Evolutionary conservation across 2,797 vertebrate genomes (phyloP).

Genomic region (Mus caroli): DNA sequence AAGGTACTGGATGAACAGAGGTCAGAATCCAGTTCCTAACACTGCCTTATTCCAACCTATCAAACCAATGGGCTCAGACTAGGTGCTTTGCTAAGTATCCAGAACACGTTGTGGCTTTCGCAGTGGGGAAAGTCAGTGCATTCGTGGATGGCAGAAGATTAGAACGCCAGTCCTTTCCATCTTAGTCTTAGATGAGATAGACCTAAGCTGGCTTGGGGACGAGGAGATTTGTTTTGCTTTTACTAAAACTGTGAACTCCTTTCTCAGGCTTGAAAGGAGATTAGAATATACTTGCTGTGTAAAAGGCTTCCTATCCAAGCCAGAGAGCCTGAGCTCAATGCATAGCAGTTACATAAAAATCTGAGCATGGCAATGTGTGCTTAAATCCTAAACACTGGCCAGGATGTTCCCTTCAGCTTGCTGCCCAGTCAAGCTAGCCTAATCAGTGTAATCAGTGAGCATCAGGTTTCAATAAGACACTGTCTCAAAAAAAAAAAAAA

Average conservation of each 20-base stretch:
- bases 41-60: neutral
- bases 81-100: neutral
- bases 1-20: no score
- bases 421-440: no score
- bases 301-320: neutral
- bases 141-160: neutral
- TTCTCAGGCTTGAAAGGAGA: neutral
- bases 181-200: neutral
- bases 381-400: neutral
- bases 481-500: neutral
- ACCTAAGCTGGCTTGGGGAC: neutral
- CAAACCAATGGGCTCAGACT: neutral
- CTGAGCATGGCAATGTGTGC: neutral
- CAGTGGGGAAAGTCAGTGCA: neutral
- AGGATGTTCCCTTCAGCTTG: neutral
- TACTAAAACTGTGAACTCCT: neutral
- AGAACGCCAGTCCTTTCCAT: neutral
- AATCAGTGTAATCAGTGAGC: neutral
- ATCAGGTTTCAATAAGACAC: neutral
- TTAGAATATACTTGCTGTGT: neutral
- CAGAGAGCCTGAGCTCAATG: neutral
- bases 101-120: neutral
- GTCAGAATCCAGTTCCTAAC: neutral
- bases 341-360: neutral
- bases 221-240: neutral